A percentile compares a stretch with the other conserved stretches of the same genome.
These are phyloP conservation scores for Pseudochirops cupreus DNA, from an alignment of 2,797 vertebrate species.

Conservation along the genomic window DNA sequence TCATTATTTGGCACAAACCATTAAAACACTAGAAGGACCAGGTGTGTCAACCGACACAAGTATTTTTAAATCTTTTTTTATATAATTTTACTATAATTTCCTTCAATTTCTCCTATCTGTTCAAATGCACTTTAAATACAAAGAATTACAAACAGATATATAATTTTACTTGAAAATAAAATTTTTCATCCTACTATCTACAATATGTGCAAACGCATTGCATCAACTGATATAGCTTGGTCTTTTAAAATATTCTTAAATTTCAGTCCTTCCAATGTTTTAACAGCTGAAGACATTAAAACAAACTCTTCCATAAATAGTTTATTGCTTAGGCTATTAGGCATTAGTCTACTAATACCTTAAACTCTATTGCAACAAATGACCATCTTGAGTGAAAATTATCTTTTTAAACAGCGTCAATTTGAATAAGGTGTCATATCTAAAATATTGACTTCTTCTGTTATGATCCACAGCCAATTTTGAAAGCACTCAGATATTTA, in stretches of 20 bases:
- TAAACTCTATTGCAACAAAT: constrained; percentile 45
- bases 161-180: not conserved
- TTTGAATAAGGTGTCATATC: not conserved
- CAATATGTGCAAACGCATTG: not conserved
- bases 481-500: constrained; percentile 41
- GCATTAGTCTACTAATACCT: constrained; percentile 31
- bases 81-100: not conserved
- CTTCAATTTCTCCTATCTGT: not conserved
- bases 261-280: not conserved
- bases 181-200: not conserved
- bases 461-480: constrained; percentile 15
- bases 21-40: not conserved
- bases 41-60: not conserved
- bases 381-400: constrained; percentile 12
- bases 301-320: constrained; percentile 11
- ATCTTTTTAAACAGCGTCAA: constrained; percentile 11
- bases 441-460: not conserved
- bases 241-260: not conserved
- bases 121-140: not conserved
- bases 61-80: not conserved
- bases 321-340: constrained; percentile 47
- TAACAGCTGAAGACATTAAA: constrained; percentile 50
- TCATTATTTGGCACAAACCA: not conserved
- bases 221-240: not conserved
- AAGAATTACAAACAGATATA: not conserved